Evolutionary conservation across 2,888 invertebrate genomes (phyloP).

Genomic region (Spisula subtruncata): DNA sequence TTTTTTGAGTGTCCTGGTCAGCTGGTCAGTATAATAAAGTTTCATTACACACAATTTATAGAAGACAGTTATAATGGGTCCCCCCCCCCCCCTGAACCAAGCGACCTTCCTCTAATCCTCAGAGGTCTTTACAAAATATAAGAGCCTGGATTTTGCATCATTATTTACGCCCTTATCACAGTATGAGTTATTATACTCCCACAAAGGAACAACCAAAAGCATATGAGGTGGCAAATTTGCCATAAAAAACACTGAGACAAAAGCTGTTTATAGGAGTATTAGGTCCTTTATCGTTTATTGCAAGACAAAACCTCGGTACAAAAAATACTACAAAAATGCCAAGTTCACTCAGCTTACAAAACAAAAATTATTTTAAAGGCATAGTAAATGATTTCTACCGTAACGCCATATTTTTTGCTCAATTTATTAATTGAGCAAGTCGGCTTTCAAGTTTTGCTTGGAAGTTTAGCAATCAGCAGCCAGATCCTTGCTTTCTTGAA

Average conservation of each 20-base stretch:
- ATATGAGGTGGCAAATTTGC: conserved; percentile 12
- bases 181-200: too few relatives aligned
- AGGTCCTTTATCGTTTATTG: neutral
- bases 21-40: too few relatives aligned
- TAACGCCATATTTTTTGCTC: conserved; percentile 18
- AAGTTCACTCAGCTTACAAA: neutral
- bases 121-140: too few relatives aligned
- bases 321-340: neutral
- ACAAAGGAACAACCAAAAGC: neutral
- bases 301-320: neutral
- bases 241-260: neutral
- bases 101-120: too few relatives aligned
- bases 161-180: too few relatives aligned
- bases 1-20: too few relatives aligned
- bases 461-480: neutral
- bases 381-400: neutral
- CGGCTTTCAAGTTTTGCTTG: neutral
- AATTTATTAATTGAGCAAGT: conserved; percentile 24
- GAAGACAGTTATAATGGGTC: too few relatives aligned
- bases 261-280: neutral
- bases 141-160: too few relatives aligned
- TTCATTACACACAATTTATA: too few relatives aligned
- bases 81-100: too few relatives aligned
- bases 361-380: neutral
- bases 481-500: neutral